A percentile compares a stretch with the other conserved stretches of the same genome.
Evolutionary conservation across 2,797 vertebrate species (phyloP).

Genomic region (Salarias fasciatus): DNA sequence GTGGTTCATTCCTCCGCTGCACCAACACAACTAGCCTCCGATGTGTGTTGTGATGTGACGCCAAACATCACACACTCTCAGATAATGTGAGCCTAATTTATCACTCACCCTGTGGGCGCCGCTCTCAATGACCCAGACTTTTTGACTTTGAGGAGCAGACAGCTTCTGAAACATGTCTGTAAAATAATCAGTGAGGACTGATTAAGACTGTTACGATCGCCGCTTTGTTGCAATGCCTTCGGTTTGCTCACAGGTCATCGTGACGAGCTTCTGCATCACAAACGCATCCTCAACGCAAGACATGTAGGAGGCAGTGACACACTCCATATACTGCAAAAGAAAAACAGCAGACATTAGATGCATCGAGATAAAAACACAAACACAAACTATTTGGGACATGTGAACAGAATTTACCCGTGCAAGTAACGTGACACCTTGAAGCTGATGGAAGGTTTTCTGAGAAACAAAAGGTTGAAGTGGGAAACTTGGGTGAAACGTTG

Average conservation of each 20-base stretch:
- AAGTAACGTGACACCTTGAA: conserved; percentile 84
- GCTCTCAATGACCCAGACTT: conserved; percentile 82
- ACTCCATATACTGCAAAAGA: conserved; percentile 84
- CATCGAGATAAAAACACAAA: too few species aligned
- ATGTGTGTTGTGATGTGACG: too few species aligned
- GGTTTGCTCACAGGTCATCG: conserved; percentile 86
- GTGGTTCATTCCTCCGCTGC: not conserved
- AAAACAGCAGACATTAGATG: not conserved
- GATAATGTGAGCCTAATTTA: too few species aligned
- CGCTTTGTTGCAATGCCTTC: not conserved
- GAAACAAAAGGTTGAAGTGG: conserved; percentile 65
- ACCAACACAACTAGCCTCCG: not conserved
- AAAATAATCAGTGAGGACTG: not conserved
- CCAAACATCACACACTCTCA: too few species aligned
- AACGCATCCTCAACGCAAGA: conserved; percentile 80
- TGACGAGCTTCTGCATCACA: conserved; percentile 86
- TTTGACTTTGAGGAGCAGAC: conserved; percentile 83
- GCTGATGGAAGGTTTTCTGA: conserved; percentile 85
- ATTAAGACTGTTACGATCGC: conserved; percentile 3
- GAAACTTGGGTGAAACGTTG: not conserved
- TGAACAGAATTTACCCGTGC: conserved; percentile 80
- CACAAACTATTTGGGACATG: too few species aligned
- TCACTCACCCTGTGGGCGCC: conserved; percentile 85
- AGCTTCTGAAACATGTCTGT: conserved; percentile 93
- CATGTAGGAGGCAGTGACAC: conserved; percentile 79